Base-by-base conservation (phyloP, 2,888 invertebrate genomes). In the Polydrusus pterygomalis region DNA sequence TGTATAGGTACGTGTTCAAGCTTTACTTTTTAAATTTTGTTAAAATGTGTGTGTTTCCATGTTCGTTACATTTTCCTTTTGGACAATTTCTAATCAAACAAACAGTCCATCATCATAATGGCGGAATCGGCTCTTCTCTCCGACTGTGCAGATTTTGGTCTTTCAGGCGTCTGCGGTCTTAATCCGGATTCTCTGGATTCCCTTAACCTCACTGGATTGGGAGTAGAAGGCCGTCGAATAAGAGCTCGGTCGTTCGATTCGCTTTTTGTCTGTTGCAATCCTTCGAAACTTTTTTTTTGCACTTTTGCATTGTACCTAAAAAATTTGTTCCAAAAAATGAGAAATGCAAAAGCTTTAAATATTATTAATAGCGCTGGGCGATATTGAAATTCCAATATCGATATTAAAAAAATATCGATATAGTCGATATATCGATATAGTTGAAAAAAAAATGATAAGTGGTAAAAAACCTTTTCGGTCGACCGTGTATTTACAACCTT, bases 101-200 rank as follows among this genome's bases (percentile, higher is more conserved):
- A 51, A 63, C 56, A 74, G 54, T 74, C 74, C 74, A 74, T 74
- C 70, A 74, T 70, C 62, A 70, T 60, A 51, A 74, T 74, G 17
- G 74, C 74, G 5, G 67, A 73, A 15, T 73, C 73, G 1, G 43
- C 43, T 20, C n/a, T 54, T 11, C 34, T 47, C 0, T 56, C 51
- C 8, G 45, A 30, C 17, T 60, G 43, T 20, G 56, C 13, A 9
- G 58, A 38, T 69, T 34, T 58, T 0, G 58, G 54, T 1, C 49
- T 2, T 8, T 65, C 34, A 7, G 63, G 63, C 15, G 49, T 47
- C 38, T 49, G 49, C 38, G 51, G 7, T 60, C 54, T 51, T 17
- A 13, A 5, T 11, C 45, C 8, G 1, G 34, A 45, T 13, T 47
- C 62, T 17, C 40, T 5, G 11, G 49, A 7, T 8, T 62, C 62